These are phyloP conservation scores for Agapornis roseicollis DNA, from an alignment of 2,113 vertebrate genomes.

Conservation along the genomic window DNA sequence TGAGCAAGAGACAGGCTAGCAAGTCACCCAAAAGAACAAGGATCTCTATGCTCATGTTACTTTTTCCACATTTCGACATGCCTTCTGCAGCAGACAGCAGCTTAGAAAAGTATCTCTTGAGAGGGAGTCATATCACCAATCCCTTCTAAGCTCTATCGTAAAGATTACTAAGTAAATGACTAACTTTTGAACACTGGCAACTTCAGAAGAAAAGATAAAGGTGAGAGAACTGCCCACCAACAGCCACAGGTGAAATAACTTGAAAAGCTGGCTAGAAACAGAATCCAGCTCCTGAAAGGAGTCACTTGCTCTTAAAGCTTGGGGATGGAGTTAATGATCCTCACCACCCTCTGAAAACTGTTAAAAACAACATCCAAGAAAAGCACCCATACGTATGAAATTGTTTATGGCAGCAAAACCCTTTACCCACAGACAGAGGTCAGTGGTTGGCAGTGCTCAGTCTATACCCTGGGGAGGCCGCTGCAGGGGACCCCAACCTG, in stretches of 20 bases:
- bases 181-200: background rate
- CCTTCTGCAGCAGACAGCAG: background rate
- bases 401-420: background rate
- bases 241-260: background rate
- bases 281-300: background rate
- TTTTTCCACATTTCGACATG: background rate
- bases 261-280: background rate
- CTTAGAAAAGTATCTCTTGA: background rate
- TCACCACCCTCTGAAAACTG: background rate
- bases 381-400: rapidly evolving
- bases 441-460: background rate
- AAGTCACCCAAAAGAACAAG: background rate
- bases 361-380: background rate
- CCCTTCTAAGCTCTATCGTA: background rate
- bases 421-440: background rate
- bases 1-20: background rate
- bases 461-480: background rate
- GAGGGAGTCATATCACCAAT: background rate
- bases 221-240: background rate
- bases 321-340: background rate
- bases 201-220: background rate
- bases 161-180: background rate
- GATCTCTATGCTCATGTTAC: background rate
- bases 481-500: background rate
- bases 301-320: background rate